Evolutionary conservation across 2,113 vertebrate species (phyloP).

Genomic region (Chlorodrepanis virens): DNA sequence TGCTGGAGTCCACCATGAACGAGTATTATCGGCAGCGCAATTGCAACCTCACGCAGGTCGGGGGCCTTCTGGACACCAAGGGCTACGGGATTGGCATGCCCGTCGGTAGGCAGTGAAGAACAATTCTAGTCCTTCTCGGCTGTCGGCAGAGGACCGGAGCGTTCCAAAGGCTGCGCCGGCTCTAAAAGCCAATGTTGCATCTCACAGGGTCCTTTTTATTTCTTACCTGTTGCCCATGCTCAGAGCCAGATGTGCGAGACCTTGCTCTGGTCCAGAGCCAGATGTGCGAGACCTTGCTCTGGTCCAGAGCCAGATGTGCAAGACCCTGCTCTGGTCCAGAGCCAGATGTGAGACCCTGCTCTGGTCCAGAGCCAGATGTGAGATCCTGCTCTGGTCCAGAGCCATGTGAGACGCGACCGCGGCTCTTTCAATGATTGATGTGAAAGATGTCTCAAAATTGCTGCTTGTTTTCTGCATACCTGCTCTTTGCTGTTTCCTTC

Average conservation of each 20-base stretch:
- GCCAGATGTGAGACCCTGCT: background rate
- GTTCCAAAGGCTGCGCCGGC: constrained; percentile 43
- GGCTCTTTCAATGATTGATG: constrained; percentile 7
- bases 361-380: background rate
- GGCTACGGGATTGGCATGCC: constrained; percentile 99
- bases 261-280: background rate
- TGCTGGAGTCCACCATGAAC: constrained; percentile 98
- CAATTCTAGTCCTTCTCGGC: constrained; percentile 69
- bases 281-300: background rate
- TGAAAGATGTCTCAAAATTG: constrained; percentile 29
- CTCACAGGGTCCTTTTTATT: background rate
- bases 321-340: background rate
- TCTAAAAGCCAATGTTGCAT: constrained; percentile 14
- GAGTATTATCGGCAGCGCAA: constrained; percentile 97
- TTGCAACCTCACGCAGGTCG: constrained; percentile 98
- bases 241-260: background rate
- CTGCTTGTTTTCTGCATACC: constrained; percentile 16
- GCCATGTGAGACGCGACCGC: constrained; percentile 26
- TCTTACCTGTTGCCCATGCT: background rate
- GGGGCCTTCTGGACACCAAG: constrained; percentile 98
- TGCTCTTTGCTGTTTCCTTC: constrained; percentile 30
- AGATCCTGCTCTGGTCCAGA: constrained; percentile 26
- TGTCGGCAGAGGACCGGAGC: constrained; percentile 60
- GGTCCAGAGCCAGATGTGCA: background rate
- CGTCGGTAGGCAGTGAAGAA: constrained; percentile 83